phyloP scores from a whole-genome alignment of 1,140 invertebrate genomes.

The Drosophila quadrilineata region DNA sequence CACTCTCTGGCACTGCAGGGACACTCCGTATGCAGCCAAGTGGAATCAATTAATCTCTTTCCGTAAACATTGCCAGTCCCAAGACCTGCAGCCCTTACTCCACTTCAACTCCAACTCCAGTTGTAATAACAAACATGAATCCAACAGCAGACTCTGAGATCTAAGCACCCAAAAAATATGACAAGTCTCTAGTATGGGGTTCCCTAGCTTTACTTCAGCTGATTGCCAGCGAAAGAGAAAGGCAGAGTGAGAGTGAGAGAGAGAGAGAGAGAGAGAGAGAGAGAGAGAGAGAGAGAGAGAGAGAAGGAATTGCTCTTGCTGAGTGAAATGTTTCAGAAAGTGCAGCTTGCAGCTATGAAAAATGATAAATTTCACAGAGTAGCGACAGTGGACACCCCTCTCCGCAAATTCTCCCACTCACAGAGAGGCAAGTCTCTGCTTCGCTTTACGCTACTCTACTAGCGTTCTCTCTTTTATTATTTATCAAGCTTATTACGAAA shows the following conservation, averaged over 20 bases:
- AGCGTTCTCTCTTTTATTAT: conserved; percentile 68
- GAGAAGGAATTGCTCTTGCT: conserved; percentile 20
- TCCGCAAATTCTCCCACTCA: not conserved
- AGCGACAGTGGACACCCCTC: conserved; percentile 26
- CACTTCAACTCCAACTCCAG: no score
- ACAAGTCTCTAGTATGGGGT: no score
- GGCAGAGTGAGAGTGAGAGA: not conserved
- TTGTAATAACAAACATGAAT: conserved; percentile 50
- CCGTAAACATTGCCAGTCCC: conserved; percentile 68
- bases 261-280: not conserved
- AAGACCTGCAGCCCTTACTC: conserved; percentile 14
- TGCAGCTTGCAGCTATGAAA: conserved; percentile 77
- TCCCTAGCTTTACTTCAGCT: no score
- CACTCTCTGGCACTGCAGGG: conserved; percentile 36
- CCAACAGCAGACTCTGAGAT: conserved; percentile 40
- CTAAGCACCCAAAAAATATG: conserved; percentile 71
- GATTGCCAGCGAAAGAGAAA: not conserved
- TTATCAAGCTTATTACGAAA: conserved; percentile 78
- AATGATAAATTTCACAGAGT: conserved; percentile 75
- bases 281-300: not conserved
- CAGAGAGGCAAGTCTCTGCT: not conserved
- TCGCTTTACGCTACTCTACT: conserved; percentile 23
- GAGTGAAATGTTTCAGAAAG: conserved; percentile 79
- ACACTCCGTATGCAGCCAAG: conserved; percentile 71
- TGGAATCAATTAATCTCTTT: conserved; percentile 78